Evolutionary conservation across 2,797 vertebrate species (phyloP), one percentile per base, ranked within the genome.

Genomic region (Sebastes kiyomatsui): DNA sequence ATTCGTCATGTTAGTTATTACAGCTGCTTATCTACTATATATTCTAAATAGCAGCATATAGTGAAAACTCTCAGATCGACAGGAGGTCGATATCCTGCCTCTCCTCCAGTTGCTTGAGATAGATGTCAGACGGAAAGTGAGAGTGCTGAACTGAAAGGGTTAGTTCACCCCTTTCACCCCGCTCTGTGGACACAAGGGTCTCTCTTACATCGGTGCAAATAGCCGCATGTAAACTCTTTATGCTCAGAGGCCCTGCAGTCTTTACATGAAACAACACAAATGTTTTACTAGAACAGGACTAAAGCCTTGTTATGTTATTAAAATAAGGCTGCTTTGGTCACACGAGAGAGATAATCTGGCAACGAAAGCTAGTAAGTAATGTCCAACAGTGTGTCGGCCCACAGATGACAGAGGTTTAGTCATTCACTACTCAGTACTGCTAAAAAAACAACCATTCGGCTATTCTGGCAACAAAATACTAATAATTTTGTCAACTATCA

Each of bases 321-420:
- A 79, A 83, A 90, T 87, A 85, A 93, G 91, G 81, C 80, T 20
- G 79, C 84, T 90, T 84, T 85, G 79, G 87, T 91, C 88, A 89
- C 87, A 80, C 30, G 62, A 62, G 72, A 76, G 61, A 65, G 79
- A 59, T 93, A 79, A 92, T 92, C 88, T 80, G 73, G 46, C 11
- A 72, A 77, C 72, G 83, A 89, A 87, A 71, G 72, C 67, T 61
- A 67, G 30, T 77, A 67, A 85, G 52, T 55, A 52, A 52, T 42
- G 55, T 70, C 11, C 62, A 67, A 54, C 59, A 62, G 54, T 73
- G 46, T 56, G 56, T 62, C 80, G 61, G 14, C 16, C 65, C 22
- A 78, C 62, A 76, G 35, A 72, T 52, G 22, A 52, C 59, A 72
- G 13, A 59, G 49, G 3, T 59, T 64, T 12, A 70, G n/a, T 67